phyloP scores from a whole-genome alignment of 1,140 invertebrate species.

The Zaprionus taronus region DNA sequence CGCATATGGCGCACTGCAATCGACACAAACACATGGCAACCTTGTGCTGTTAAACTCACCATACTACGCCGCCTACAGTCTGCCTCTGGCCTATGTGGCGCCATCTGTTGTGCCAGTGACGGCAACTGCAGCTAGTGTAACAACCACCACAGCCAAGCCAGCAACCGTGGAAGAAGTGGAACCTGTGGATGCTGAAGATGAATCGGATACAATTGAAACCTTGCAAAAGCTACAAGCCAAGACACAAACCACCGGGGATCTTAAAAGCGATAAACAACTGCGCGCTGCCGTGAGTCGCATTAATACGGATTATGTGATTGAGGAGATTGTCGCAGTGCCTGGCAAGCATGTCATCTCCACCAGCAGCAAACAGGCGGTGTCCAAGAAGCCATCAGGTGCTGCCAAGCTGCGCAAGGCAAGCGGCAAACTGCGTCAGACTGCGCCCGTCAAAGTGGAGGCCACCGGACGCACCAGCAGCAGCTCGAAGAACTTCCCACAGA shows the following conservation, averaged over 20 bases:
- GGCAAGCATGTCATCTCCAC: conserved; percentile 69
- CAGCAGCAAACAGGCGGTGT: conserved; percentile 10
- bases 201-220: conserved; percentile 44
- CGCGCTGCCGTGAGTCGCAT: conserved; percentile 66
- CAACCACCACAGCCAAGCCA: conserved; percentile 43
- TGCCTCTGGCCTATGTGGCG: conserved; percentile 57
- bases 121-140: conserved; percentile 20
- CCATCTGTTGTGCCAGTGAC: conserved; percentile 37
- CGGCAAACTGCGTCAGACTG: not conserved
- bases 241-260: conserved; percentile 56
- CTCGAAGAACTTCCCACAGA: conserved; percentile 69
- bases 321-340: conserved; percentile 72
- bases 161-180: conserved; percentile 43
- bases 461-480: conserved; percentile 72
- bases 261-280: conserved; percentile 62
- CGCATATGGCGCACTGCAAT: conserved; percentile 37
- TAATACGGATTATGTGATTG: conserved; percentile 75
- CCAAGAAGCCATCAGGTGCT: conserved; percentile 1
- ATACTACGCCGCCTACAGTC: conserved; percentile 53
- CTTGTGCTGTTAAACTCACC: conserved; percentile 48
- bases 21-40: conserved; percentile 13
- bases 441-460: conserved; percentile 77
- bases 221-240: conserved; percentile 62
- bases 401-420: conserved; percentile 45
- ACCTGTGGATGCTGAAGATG: conserved; percentile 17